Percentiles rank a stretch among this genome's conserved stretches.
phyloP scores from a whole-genome alignment of 2,113 vertebrate genomes.

The Eurypyga helias region DNA sequence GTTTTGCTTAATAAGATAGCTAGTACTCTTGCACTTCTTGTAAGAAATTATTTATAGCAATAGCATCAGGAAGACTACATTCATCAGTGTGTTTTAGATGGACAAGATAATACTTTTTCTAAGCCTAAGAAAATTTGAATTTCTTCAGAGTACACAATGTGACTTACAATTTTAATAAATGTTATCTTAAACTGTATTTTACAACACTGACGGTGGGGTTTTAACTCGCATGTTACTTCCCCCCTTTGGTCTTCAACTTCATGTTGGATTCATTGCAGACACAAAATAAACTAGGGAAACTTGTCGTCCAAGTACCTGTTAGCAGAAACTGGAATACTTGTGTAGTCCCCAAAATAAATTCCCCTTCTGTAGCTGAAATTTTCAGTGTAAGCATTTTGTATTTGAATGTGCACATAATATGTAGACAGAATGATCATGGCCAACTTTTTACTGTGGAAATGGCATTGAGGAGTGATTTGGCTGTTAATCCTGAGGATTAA shows the following conservation, averaged over 20 bases:
- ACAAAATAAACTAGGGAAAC: neutral
- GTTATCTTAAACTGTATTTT: neutral
- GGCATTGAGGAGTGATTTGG: neutral
- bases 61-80: neutral
- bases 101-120: neutral
- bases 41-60: neutral
- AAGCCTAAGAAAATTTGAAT: neutral
- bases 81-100: neutral
- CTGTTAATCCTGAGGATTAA: neutral
- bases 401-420: neutral
- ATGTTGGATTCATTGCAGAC: neutral
- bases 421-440: neutral
- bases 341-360: neutral
- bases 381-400: neutral
- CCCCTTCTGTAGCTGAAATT: neutral
- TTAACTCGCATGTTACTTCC: neutral
- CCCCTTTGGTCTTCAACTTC: neutral
- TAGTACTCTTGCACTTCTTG: neutral
- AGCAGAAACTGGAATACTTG: neutral
- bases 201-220: neutral
- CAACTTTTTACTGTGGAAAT: neutral
- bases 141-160: neutral
- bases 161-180: neutral
- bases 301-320: neutral
- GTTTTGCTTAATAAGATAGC: neutral